Evolutionary conservation across 2,113 vertebrate species (phyloP), one percentile per base, ranked within the genome.

Genomic region (Sapayoa aenigma): DNA sequence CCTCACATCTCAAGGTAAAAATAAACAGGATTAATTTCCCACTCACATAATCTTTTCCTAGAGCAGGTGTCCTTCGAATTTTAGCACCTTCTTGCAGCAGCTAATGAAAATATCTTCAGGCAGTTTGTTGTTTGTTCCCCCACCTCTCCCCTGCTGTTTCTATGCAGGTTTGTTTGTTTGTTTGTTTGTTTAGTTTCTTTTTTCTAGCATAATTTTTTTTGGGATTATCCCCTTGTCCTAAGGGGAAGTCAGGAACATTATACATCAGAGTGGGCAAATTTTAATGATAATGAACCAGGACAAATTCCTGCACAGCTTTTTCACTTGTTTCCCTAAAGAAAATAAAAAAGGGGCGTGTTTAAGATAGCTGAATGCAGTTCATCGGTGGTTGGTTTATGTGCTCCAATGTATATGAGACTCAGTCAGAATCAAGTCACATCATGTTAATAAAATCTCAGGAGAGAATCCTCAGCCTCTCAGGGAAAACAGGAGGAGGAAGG

Each of bases 171-270:
- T n/a, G n/a, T n/a, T n/a, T n/a, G n/a, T n/a, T n/a, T n/a, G n/a
- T n/a, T n/a, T n/a, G n/a, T n/a, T n/a, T n/a, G n/a, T n/a, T n/a
- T n/a, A n/a, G n/a, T n/a, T n/a, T n/a, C 35, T 14, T 1, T 97
- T 98, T 95, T 98, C 98, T 35, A 98, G 88, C 94, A 96, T 97
- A 10, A 94, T 98, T 88, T 98, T 97, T 97, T 91, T 98, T 98
- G n/a, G 96, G 96, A 84, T 98, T 98, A 50, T 98, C 97, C 2
- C 96, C 97, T 93, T 98, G 44, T 8, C 97, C 97, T 79, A 97
- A 68, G 98, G 97, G 17, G 66, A 98, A 95, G 4, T 12, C 92
- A 98, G 1, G 97, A 97, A 56, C 95, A 95, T 84, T 98, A 97
- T 66, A 96, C 97, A 67, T 97, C 98, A 66, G 98, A 98, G 94